Base-by-base conservation (phyloP, 37 sponge, comb jelly and placozoan species). In the Axinella damicornis region DNA sequence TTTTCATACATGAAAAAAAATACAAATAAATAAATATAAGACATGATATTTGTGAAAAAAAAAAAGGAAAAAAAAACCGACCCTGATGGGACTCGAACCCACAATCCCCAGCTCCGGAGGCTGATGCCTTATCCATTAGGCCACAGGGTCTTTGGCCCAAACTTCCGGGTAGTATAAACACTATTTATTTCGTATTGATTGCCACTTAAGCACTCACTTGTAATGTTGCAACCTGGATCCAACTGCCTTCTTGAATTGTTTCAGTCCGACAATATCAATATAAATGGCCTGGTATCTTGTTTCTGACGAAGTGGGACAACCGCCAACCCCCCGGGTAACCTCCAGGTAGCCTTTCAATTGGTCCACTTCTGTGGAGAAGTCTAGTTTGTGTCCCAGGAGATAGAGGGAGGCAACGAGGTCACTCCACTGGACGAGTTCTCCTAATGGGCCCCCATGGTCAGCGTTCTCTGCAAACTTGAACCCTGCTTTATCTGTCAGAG, bases 81-180 rank as follows among this genome's bases (percentile, higher is more conserved):
- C 93, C 93, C 93, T 92, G 93, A 66, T 92, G 93, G 93, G 93
- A 92, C 93, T 92, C 93, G 93, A 92, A 92, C 93, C 93, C 93
- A 92, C 93, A 92, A 92, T 92, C 93, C 93, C 93, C 93, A 92
- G 93, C 93, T 92, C 93, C 93, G 93, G 93, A 92, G 93, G 93
- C 93, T 92, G 94, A 93, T 93, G 94, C 91, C 94, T 89, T 89
- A 89, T 93, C 86, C 87, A 85, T 85, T 90, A 85, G 87, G 87
- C 91, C 86, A 90, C 91, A 85, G 91, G 87, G 86, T 73, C 87
- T 46, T n/a, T 46, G 46, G 46, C 46, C 46, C 46, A 46, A 46
- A 9, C 46, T 12, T 46, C 46, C 46, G 46, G 46, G 6, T 46
- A 12, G 46, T 46, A 46, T 9, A 46, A 46, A 46, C 46, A 46